Conservation (phyloP, 2,113 vertebrate genomes). For the Gobius niger region DNA sequence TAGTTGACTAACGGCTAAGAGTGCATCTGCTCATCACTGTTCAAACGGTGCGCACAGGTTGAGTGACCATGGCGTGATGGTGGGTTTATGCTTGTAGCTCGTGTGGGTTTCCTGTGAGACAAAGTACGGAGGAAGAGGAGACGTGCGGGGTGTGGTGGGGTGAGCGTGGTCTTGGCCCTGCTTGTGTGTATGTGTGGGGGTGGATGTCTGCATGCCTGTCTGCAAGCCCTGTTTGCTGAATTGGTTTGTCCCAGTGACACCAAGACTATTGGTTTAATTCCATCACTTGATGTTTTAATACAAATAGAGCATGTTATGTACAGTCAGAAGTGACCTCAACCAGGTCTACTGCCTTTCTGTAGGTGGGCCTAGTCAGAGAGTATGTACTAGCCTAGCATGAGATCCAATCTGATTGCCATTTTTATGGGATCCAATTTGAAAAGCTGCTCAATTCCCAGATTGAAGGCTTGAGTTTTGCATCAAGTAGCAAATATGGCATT, state of each 20-base stretch:
- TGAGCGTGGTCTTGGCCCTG: conserved; percentile 17
- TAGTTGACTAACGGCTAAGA: conserved; percentile 38
- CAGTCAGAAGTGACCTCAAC: conserved; percentile 16
- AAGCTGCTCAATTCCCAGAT: conserved; percentile 25
- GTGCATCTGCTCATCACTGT: not conserved
- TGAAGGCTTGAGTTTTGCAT: not conserved
- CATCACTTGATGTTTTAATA: conserved; percentile 10
- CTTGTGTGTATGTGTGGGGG: conserved; percentile 51
- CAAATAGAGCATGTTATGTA: conserved; percentile 19
- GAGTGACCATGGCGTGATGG: conserved; percentile 30
- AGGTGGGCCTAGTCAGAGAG: not conserved
- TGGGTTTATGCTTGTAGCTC: conserved; percentile 35
- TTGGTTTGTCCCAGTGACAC: conserved; percentile 47
- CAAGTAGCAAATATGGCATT: not conserved
- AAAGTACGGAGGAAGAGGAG: conserved; percentile 20
- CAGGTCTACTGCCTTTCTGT: conserved; percentile 29
- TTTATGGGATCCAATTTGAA: conserved; percentile 5
- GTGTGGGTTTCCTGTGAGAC: conserved; percentile 68
- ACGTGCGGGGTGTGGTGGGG: conserved; percentile 21
- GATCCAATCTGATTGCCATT: not conserved
- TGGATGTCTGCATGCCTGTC: conserved; percentile 57
- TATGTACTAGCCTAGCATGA: no score
- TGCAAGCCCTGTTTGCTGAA: conserved; percentile 65
- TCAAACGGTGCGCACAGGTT: conserved; percentile 24
- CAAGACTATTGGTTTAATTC: conserved; percentile 22